A percentile compares a stretch with the other conserved stretches of the same genome.
phyloP scores from a whole-genome alignment of 2,113 vertebrate species.

The Sminthopsis crassicaudata region DNA sequence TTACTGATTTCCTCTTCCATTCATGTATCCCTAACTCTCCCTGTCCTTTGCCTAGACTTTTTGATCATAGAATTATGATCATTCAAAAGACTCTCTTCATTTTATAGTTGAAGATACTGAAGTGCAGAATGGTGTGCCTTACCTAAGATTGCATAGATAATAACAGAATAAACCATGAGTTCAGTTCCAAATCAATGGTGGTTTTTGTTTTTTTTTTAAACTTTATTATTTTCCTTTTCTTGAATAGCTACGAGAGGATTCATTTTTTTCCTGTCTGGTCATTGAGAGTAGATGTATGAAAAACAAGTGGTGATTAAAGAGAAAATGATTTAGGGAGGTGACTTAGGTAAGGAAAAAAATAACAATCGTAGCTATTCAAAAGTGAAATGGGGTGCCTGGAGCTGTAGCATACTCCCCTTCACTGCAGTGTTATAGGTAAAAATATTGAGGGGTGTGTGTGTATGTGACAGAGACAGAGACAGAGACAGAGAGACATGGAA shows the following conservation, averaged over 20 bases:
- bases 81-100: not conserved
- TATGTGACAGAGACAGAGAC: too few relatives aligned
- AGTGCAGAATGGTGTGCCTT: too few relatives aligned
- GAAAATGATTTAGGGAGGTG: not conserved
- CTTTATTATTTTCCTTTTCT: not conserved
- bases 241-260: not conserved
- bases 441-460: not conserved
- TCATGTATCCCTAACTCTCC: not conserved
- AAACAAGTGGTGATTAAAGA: not conserved
- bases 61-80: not conserved
- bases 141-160: not conserved
- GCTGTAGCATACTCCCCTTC: not conserved
- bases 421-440: not conserved
- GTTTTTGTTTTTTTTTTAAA: not conserved
- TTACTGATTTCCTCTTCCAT: rapidly evolving
- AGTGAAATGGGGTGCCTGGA: not conserved
- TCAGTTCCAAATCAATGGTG: not conserved
- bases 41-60: not conserved
- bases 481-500: too few relatives aligned
- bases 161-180: not conserved
- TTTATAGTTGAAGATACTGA: not conserved
- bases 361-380: too few relatives aligned
- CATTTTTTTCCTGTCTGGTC: not conserved
- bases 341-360: not conserved
- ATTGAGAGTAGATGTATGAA: not conserved